Evolutionary conservation across 2,113 vertebrate species (phyloP).

Genomic region (Pluvialis apricaria): DNA sequence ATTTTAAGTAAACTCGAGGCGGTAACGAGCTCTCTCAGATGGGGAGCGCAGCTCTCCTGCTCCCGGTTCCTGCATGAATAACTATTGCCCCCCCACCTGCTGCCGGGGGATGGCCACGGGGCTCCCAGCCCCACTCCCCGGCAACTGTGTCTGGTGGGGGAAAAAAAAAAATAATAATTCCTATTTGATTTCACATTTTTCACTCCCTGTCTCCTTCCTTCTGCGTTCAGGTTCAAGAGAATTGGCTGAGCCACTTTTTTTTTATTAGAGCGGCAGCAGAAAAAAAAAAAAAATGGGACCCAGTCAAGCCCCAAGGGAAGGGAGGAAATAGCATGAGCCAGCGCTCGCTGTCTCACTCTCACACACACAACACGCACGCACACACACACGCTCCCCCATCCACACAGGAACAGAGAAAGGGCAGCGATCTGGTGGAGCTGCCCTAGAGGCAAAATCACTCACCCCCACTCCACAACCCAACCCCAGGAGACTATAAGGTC

Average conservation of each 20-base stretch:
- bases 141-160: fast-evolving
- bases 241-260: conserved; percentile 34
- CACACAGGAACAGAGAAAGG: not conserved
- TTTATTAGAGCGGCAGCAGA: not conserved
- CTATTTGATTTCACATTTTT: conserved; percentile 47
- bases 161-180: not conserved
- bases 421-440: not conserved
- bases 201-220: conserved; percentile 27
- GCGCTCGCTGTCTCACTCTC: fast-evolving
- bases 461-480: not conserved
- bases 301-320: conserved; percentile 12
- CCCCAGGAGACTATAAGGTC: not conserved
- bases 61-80: not conserved
- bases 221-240: conserved; percentile 14
- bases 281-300: not conserved
- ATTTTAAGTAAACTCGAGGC: conserved; percentile 33
- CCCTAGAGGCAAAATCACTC: not conserved
- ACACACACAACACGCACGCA: not conserved
- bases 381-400: not conserved
- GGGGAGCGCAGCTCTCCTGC: not conserved
- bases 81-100: not conserved
- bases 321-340: conserved; percentile 18
- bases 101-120: fast-evolving
- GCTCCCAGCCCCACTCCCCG: not conserved
- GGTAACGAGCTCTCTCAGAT: not conserved